Evolutionary conservation across 2,797 vertebrate genomes (phyloP).

Genomic region (Microhierax caerulescens): DNA sequence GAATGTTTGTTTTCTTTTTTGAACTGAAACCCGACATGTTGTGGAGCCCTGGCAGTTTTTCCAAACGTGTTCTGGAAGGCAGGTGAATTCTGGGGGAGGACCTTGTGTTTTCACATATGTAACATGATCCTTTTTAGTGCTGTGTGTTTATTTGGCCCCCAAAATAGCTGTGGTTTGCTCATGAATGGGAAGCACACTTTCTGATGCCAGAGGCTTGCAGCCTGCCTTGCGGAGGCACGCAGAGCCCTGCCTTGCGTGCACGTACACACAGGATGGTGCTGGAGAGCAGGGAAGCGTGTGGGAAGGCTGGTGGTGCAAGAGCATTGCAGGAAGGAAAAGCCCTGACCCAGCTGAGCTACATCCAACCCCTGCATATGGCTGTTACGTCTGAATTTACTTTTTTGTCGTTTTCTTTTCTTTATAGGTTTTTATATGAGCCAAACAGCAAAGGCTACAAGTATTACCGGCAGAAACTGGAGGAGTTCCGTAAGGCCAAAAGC

Average conservation of each 20-base stretch:
- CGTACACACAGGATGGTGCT: neutral
- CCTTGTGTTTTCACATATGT: neutral
- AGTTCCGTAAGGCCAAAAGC: slow-evolving; percentile 78
- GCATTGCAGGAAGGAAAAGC: neutral
- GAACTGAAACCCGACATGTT: neutral
- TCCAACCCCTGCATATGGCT: no score
- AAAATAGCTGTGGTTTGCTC: neutral
- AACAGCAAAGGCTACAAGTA: slow-evolving; percentile 86
- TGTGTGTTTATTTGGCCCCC: neutral
- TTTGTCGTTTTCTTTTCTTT: neutral
- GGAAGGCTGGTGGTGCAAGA: neutral
- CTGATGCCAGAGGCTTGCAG: neutral
- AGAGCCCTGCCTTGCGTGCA: neutral
- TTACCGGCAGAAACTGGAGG: slow-evolving; percentile 88
- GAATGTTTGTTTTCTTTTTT: neutral
- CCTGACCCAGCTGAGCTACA: neutral
- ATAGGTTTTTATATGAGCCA: slow-evolving; percentile 90
- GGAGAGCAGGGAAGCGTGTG: neutral
- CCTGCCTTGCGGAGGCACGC: neutral
- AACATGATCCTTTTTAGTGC: neutral
- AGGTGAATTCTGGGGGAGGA: neutral
- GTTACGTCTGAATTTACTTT: neutral
- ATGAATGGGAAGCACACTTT: neutral
- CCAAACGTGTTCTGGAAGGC: neutral
- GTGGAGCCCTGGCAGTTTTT: neutral